Evolutionary conservation across 1,140 invertebrate species (phyloP), one percentile per base, ranked within the genome.

Genomic region (Chymomyza costata): DNA sequence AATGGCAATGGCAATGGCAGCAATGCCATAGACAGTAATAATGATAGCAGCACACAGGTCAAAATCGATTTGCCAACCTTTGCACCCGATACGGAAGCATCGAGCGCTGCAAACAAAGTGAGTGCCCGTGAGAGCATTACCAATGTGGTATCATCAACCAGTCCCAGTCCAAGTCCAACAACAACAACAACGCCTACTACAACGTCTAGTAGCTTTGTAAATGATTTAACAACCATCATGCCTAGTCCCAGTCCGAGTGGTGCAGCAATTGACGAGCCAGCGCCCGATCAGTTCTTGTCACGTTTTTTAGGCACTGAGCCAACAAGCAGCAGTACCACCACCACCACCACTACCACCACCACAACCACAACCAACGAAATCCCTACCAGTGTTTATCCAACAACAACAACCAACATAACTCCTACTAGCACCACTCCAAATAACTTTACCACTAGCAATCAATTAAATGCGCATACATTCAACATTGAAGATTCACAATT

Each of bases 1-100:
- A 38, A 15, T 16, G 15, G 14, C 35, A 38, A 38, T 17, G 21
- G 8, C 21, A 38, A 38, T 6, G 25, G 14, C 31, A 34, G n/a
- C 46, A 67, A 54, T 28, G 37, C 44, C 30, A 34, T 16, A 14
- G 50, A 61, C 47, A 32, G 25, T 6, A 11, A 3, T 35, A 44
- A 18, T 14, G 62, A 58, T 6, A 46, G 54, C 14, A 64, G 66
- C 40, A 63, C 62, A 14, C 65, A 64, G 15, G 80, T 89, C 2
- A 84, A 86, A 55, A 84, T 88, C 30, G 83, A 84, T 13, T 64
- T 88, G 34, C 87, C 88, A 6, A 88, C 87, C 2, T 88, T 86
- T 65, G 55, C 86, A 18, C 80, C 87, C 15, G 85, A 85, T 3
- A 2, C 55, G 44, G 32, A 60, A 7, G 3, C 44, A 13, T 50